phyloP scores from a whole-genome alignment of 35 echinoderm and acorn worm species.

The Hemicentrotus pulcherrimus region DNA sequence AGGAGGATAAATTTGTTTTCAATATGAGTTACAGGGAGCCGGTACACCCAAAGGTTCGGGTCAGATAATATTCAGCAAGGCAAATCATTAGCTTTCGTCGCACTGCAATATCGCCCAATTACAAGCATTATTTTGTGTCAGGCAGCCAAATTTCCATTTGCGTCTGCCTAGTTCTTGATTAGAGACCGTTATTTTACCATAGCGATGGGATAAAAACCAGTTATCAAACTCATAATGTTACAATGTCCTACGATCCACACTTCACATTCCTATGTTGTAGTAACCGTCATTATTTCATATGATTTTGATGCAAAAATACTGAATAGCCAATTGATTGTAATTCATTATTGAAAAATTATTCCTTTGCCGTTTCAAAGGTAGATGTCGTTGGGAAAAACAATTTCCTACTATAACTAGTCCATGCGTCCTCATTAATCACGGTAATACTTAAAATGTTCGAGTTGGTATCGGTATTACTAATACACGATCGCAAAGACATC shows the following conservation, averaged over 20 bases:
- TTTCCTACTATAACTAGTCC: too few relatives aligned
- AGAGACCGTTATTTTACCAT: background rate
- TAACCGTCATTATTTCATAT: background rate
- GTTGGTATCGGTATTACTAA: too few relatives aligned
- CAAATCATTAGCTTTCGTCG: constrained; percentile 30
- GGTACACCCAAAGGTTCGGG: background rate
- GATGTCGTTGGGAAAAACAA: too few relatives aligned
- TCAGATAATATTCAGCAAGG: background rate
- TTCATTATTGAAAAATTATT: too few relatives aligned
- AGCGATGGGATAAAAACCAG: background rate
- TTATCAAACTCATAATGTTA: background rate
- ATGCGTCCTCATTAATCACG: too few relatives aligned
- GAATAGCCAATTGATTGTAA: background rate
- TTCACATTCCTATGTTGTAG: background rate
- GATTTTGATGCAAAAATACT: background rate
- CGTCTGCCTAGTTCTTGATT: background rate
- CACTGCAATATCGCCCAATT: constrained; percentile 28
- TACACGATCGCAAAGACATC: too few relatives aligned
- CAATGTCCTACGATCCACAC: background rate
- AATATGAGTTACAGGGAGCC: background rate
- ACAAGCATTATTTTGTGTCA: constrained; percentile 33
- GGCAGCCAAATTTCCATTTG: constrained; percentile 13
- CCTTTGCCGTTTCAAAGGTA: too few relatives aligned
- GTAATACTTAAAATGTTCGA: too few relatives aligned
- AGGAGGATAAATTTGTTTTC: background rate